These are phyloP conservation scores for Dryococelus australis DNA, from an alignment of 2,888 invertebrate genomes.

Conservation along the genomic window DNA sequence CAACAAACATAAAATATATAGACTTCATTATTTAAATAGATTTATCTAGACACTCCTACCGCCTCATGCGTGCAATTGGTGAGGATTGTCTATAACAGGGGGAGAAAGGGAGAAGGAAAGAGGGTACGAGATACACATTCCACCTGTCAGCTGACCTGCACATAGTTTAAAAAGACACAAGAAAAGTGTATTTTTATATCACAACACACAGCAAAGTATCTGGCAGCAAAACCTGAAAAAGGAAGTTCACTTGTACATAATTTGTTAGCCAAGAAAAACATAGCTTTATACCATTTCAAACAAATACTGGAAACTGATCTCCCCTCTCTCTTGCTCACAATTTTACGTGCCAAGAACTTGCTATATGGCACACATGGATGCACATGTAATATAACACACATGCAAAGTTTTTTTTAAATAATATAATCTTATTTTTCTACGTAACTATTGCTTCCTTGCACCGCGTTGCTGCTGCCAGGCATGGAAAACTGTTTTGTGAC, in stretches of 20 bases:
- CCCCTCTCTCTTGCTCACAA: constrained; percentile 20
- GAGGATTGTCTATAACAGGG: constrained; percentile 46
- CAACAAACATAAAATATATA: constrained; percentile 48
- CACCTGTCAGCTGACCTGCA: constrained; percentile 46
- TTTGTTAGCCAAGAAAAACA: constrained; percentile 26
- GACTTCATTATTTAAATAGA: constrained; percentile 42
- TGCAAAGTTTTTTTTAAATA: constrained; percentile 26
- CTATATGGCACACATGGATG: constrained; percentile 33
- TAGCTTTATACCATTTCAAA: constrained; percentile 6
- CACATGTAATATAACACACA: constrained; percentile 36
- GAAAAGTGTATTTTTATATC: constrained; percentile 43
- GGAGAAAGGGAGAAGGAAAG: constrained; percentile 28
- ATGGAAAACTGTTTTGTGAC: constrained; percentile 6
- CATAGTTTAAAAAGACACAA: constrained; percentile 45
- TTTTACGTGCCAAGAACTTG: constrained; percentile 23
- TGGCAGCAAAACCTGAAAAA: constrained; percentile 42
- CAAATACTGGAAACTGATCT: constrained; percentile 20
- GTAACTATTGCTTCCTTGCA: constrained; percentile 42
- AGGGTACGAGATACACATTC: constrained; percentile 39
- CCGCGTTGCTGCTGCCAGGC: constrained; percentile 35
- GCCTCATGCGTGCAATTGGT: constrained; percentile 33
- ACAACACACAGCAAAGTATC: constrained; percentile 48
- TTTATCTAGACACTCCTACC: constrained; percentile 37
- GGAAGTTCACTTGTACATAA: constrained; percentile 33
- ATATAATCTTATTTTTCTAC: constrained; percentile 26